Conservation (phyloP, 2,113 vertebrate genomes). For the Mesocricetus auratus region DNA sequence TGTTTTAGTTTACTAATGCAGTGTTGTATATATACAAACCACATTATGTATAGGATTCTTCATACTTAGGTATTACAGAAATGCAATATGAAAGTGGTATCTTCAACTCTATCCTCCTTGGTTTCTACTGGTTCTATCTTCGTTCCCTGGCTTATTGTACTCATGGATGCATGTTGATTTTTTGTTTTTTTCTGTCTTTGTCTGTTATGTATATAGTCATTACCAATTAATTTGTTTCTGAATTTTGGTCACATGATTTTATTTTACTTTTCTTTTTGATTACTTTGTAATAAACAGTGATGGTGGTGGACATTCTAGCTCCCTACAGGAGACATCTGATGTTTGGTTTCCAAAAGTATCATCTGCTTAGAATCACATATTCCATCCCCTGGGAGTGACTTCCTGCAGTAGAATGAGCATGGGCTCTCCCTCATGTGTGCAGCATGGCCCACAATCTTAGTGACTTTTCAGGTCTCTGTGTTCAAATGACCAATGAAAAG, state of each 20-base stretch:
- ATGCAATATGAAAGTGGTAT: background rate
- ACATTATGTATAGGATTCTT: background rate
- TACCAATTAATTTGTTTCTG: background rate
- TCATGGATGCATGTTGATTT: background rate
- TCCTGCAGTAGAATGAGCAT: accelerated
- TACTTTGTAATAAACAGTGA: background rate
- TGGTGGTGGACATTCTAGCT: background rate
- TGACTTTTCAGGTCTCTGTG: background rate
- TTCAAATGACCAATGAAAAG: background rate
- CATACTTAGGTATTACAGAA: background rate
- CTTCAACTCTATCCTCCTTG: background rate
- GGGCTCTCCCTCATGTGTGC: background rate
- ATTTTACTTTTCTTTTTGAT: background rate
- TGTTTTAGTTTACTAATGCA: background rate
- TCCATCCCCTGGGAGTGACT: background rate
- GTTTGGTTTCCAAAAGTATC: background rate
- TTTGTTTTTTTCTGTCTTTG: background rate
- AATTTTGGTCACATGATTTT: background rate
- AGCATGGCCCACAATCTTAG: no score
- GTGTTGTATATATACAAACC: background rate
- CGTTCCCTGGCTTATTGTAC: background rate
- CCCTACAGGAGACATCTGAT: background rate
- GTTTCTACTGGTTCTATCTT: background rate
- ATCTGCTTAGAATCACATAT: background rate
- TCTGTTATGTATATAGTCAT: background rate